These are phyloP conservation scores for Diorhabda carinulata DNA, from an alignment of 1,140 invertebrate genomes.

Conservation along the genomic window DNA sequence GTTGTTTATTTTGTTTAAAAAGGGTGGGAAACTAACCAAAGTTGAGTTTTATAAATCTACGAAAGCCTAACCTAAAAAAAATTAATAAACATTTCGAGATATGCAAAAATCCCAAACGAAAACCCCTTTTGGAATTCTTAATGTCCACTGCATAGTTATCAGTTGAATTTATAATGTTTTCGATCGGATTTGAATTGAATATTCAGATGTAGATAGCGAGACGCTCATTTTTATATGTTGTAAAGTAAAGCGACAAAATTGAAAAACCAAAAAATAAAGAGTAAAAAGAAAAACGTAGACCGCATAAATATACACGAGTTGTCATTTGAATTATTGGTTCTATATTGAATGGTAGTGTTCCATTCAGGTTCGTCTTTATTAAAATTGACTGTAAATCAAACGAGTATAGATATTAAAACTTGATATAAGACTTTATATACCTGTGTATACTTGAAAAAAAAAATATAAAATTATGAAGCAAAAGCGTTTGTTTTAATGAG, in stretches of 20 bases:
- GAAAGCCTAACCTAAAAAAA: too few species aligned
- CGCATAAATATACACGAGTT: neutral
- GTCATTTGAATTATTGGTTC: constrained; percentile 11
- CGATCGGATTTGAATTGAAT: neutral
- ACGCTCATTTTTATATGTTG: constrained; percentile 2
- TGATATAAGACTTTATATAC: constrained; percentile 3
- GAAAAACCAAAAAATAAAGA: neutral
- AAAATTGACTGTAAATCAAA: constrained; percentile 12
- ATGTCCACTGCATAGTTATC: neutral
- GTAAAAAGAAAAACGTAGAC: neutral
- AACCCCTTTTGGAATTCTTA: neutral
- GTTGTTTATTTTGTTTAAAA: too few species aligned
- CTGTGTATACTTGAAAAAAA: neutral
- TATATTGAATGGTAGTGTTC: constrained; percentile 11
- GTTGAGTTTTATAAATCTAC: too few species aligned
- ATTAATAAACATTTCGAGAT: too few species aligned
- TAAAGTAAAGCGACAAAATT: constrained; percentile 2
- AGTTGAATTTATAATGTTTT: neutral
- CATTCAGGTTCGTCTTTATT: constrained; percentile 6
- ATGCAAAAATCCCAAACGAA: too few species aligned
- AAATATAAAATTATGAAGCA: too few species aligned
- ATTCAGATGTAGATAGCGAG: neutral
- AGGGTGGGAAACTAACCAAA: too few species aligned
- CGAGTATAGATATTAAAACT: constrained; percentile 8
- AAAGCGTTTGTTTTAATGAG: too few species aligned